Evolutionary conservation across 2,113 vertebrate species (phyloP).

Genomic region (Oxyura jamaicensis): DNA sequence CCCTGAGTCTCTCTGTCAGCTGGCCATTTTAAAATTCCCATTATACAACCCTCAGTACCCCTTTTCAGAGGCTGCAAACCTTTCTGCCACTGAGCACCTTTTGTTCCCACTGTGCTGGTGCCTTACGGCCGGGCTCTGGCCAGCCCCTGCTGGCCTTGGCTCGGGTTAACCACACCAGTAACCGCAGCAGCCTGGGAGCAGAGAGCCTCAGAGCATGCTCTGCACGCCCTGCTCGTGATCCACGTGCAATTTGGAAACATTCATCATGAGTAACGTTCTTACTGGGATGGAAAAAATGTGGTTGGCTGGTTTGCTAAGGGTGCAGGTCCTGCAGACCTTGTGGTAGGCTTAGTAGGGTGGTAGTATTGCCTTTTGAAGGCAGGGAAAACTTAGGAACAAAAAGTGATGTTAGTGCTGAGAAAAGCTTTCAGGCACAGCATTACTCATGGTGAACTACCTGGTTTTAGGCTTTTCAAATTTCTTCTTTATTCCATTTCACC

Average conservation of each 20-base stretch:
- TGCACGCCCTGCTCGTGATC: rapidly evolving
- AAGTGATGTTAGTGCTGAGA: no score
- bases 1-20: neutral
- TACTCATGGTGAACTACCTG: no score
- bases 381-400: no score
- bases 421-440: no score
- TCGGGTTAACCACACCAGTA: neutral
- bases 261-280: rapidly evolving
- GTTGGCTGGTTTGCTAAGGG: rapidly evolving
- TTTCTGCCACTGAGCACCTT: neutral
- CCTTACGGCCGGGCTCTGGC: neutral
- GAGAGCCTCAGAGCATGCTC: neutral
- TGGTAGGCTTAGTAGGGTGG: neutral
- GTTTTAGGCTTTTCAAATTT: neutral
- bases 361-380: rapidly evolving
- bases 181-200: neutral
- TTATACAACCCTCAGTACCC: neutral
- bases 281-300: rapidly evolving
- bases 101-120: neutral
- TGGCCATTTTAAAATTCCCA: rapidly evolving
- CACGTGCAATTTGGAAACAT: rapidly evolving
- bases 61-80: neutral
- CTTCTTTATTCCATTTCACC: neutral
- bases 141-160: neutral
- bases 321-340: neutral